phyloP scores from a whole-genome alignment of 2,113 vertebrate species.

The Anthoscopus minutus region DNA sequence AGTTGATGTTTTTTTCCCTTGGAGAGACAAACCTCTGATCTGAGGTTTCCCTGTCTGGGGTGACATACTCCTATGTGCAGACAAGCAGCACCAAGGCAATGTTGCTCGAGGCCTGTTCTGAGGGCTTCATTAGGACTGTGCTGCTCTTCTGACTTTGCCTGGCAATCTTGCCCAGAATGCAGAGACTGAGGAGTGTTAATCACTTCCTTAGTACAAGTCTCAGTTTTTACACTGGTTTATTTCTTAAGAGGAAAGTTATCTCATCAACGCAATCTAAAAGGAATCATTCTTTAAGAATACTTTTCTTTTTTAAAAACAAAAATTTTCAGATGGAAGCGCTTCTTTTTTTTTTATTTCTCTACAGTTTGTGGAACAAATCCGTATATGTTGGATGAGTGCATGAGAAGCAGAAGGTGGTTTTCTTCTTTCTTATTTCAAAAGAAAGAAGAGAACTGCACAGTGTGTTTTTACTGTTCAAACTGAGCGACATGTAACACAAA shows the following conservation, averaged over 20 bases:
- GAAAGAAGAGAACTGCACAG: neutral
- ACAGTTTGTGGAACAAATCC: neutral
- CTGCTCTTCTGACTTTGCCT: neutral
- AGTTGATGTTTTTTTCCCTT: slow-evolving; percentile 20
- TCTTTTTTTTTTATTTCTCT: neutral
- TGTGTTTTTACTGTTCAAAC: neutral
- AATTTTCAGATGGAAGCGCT: neutral
- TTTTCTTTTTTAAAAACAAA: neutral
- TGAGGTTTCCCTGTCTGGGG: slow-evolving; percentile 6
- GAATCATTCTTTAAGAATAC: neutral
- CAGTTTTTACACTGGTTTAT: neutral
- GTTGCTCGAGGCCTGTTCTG: neutral
- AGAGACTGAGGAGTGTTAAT: neutral
- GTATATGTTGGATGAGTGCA: neutral
- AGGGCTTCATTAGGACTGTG: slow-evolving; percentile 1
- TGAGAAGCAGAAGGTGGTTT: neutral
- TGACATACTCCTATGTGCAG: neutral
- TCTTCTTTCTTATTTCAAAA: neutral
- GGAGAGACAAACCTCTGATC: slow-evolving; percentile 33
- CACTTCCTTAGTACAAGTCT: neutral
- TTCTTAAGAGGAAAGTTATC: neutral
- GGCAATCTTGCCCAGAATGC: neutral
- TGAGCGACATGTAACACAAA: neutral
- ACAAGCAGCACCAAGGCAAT: slow-evolving; percentile 2
- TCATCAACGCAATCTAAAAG: neutral